Evolutionary conservation across 1,140 invertebrate species (phyloP).

Genomic region (fruit fly (Drosophila melanogaster)): DNA sequence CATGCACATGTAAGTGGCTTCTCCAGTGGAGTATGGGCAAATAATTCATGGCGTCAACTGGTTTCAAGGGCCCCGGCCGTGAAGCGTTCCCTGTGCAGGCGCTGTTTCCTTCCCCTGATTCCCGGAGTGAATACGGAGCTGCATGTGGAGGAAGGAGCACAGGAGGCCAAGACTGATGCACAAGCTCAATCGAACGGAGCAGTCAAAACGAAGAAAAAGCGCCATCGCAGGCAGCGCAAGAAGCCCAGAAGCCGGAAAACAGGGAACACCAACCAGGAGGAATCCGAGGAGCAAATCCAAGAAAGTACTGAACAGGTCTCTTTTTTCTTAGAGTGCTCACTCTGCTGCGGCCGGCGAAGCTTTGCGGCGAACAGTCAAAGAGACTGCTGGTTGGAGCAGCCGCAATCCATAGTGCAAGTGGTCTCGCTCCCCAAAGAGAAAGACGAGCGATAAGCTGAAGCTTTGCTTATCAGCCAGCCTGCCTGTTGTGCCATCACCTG

Average conservation of each 20-base stretch:
- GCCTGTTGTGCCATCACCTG: slow-evolving; percentile 3
- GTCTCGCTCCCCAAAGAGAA: slow-evolving; percentile 16
- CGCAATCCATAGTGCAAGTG: slow-evolving; percentile 42
- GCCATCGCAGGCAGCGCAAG: slow-evolving; percentile 15
- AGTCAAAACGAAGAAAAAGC: slow-evolving; percentile 23
- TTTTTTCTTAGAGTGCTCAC: slow-evolving; percentile 43
- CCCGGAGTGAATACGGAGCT: slow-evolving; percentile 61
- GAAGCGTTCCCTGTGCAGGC: slow-evolving; percentile 64
- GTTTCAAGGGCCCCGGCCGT: slow-evolving; percentile 45
- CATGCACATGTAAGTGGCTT: slow-evolving; percentile 55
- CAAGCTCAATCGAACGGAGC: neutral
- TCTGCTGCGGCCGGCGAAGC: slow-evolving; percentile 48
- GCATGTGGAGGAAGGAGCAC: neutral
- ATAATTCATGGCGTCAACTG: neutral
- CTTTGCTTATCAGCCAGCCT: slow-evolving; percentile 9
- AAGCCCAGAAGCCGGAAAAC: neutral
- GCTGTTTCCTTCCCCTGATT: slow-evolving; percentile 57
- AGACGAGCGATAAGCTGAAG: slow-evolving; percentile 8
- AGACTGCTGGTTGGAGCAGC: slow-evolving; percentile 64
- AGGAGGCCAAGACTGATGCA: neutral
- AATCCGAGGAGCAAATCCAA: neutral
- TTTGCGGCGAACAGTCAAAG: slow-evolving; percentile 26
- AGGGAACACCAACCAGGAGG: neutral
- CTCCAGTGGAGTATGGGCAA: neutral
- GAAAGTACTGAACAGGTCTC: neutral